Conservation (phyloP, 2,797 vertebrate genomes). For the Vultur gryphus region DNA sequence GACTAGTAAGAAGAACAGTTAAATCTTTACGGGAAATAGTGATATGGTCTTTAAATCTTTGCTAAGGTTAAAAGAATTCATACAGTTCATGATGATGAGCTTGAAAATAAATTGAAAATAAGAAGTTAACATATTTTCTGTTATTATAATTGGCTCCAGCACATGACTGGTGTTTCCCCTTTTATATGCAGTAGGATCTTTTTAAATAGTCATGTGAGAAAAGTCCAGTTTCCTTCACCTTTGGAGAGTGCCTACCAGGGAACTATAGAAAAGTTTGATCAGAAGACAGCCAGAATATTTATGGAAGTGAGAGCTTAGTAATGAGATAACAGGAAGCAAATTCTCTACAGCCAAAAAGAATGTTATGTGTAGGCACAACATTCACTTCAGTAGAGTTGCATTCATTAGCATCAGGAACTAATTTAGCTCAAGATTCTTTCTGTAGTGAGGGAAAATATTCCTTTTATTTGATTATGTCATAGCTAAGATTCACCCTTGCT, state of each 20-base stretch:
- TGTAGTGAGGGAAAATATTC: background rate
- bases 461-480: background rate
- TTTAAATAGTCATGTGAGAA: background rate
- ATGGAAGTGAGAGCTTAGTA: background rate
- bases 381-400: background rate
- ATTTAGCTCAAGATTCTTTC: background rate
- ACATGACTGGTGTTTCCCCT: background rate
- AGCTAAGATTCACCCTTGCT: background rate
- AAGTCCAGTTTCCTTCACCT: background rate
- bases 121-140: background rate
- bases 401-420: slow-evolving; percentile 10
- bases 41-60: background rate
- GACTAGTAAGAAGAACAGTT: background rate
- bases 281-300: background rate
- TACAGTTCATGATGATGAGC: background rate
- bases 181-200: background rate
- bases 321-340: background rate
- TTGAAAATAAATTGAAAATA: background rate
- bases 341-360: background rate
- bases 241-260: background rate
- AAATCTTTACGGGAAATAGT: background rate
- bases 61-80: background rate
- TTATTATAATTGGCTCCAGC: background rate
- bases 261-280: background rate
- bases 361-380: background rate